These are phyloP conservation scores for Sesia apiformis DNA, from an alignment of 2,888 invertebrate species.

Conservation along the genomic window DNA sequence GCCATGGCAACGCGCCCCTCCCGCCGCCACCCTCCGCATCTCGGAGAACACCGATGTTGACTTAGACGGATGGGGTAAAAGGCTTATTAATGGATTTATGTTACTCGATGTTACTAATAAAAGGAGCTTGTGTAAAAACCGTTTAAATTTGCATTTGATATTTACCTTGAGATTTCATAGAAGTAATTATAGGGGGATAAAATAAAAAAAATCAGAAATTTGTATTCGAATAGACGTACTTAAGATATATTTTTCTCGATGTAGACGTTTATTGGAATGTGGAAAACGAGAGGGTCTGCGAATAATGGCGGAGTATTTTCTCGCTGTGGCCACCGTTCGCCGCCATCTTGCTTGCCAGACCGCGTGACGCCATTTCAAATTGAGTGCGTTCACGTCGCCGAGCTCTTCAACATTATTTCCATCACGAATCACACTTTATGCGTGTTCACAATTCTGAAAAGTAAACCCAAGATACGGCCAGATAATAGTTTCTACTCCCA, in stretches of 20 bases:
- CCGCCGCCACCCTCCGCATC: conserved; percentile 39
- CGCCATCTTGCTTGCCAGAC: conserved; percentile 58
- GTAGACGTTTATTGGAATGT: conserved; percentile 21
- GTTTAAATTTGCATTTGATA: background rate
- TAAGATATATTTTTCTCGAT: conserved; percentile 12
- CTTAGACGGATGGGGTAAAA: conserved; percentile 74
- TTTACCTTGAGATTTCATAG: background rate
- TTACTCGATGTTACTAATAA: conserved; percentile 49
- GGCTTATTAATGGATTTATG: conserved; percentile 74
- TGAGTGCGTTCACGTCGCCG: conserved; percentile 36
- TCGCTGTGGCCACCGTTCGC: conserved; percentile 27
- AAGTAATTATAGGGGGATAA: background rate
- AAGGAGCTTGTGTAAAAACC: conserved; percentile 2
- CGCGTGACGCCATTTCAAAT: conserved; percentile 69
- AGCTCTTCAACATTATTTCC: conserved; percentile 14
- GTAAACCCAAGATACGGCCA: too few relatives aligned
- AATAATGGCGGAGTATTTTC: conserved; percentile 44
- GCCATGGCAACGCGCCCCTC: conserved; percentile 52
- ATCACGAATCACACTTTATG: conserved; percentile 5
- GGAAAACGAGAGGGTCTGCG: conserved; percentile 33
- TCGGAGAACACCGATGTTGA: conserved; percentile 69
- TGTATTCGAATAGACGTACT: background rate
- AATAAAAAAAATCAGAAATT: too few relatives aligned
- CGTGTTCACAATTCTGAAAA: background rate
- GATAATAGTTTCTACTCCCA: too few relatives aligned